phyloP scores from a whole-genome alignment of 2,797 vertebrate species.

The Acipenser transmontanus region DNA sequence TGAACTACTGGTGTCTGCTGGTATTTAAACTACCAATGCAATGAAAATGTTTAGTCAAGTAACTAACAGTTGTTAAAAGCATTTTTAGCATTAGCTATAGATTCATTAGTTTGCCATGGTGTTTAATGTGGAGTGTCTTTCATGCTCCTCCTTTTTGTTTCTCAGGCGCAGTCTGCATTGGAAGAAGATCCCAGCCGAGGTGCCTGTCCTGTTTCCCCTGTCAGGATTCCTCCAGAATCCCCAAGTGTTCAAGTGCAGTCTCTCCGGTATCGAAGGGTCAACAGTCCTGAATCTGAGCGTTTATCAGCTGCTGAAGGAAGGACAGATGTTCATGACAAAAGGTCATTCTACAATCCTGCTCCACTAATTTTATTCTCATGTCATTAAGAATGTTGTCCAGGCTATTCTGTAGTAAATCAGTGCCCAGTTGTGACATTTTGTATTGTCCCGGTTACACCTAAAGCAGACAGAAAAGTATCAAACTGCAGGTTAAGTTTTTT shows the following conservation, averaged over 20 bases:
- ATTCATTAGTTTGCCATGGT: too few relatives aligned
- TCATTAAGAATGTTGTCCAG: too few relatives aligned
- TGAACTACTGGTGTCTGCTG: too few relatives aligned
- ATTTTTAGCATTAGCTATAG: too few relatives aligned
- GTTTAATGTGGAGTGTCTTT: neutral
- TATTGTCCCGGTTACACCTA: too few relatives aligned
- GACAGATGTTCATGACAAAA: conserved; percentile 74
- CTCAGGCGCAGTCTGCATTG: conserved; percentile 73
- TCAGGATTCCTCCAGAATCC: conserved; percentile 76
- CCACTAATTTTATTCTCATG: neutral
- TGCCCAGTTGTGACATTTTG: too few relatives aligned
- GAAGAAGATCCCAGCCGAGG: conserved; percentile 77
- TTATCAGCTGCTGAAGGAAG: conserved; percentile 83
- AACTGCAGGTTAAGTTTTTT: too few relatives aligned
- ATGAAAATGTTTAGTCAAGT: too few relatives aligned
- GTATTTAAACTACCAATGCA: too few relatives aligned
- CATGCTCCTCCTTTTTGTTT: neutral
- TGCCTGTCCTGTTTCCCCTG: conserved; percentile 73
- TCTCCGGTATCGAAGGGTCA: conserved; percentile 77
- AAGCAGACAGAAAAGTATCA: too few relatives aligned
- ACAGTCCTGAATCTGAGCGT: conserved; percentile 88
- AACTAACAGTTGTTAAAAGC: too few relatives aligned
- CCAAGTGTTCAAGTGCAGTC: conserved; percentile 78
- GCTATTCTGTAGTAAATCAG: too few relatives aligned
- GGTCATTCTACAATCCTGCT: conserved; percentile 48